These are phyloP conservation scores for Pasiphila rectangulata DNA, from an alignment of 2,888 invertebrate species.

Conservation along the genomic window DNA sequence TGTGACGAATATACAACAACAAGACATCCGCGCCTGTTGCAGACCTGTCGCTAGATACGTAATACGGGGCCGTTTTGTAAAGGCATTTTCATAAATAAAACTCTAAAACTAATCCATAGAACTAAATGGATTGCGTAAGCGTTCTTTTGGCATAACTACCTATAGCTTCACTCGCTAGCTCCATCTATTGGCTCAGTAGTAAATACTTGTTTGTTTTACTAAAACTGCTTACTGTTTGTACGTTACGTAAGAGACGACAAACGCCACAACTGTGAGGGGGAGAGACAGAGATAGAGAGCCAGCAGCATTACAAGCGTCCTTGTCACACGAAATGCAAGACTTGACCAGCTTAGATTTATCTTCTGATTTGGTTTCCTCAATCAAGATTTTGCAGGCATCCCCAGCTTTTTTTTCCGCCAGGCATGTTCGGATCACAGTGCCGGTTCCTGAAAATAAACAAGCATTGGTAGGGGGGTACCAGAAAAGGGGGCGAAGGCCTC, in stretches of 20 bases:
- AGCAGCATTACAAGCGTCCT: slow-evolving; percentile 78
- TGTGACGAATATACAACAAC: too few species aligned
- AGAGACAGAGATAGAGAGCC: slow-evolving; percentile 57
- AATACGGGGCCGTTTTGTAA: too few species aligned
- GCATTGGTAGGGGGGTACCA: too few species aligned
- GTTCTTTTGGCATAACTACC: too few species aligned
- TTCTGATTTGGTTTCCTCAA: slow-evolving; percentile 36
- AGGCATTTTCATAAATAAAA: too few species aligned
- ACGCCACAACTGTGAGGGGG: slow-evolving; percentile 56
- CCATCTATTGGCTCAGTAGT: too few species aligned
- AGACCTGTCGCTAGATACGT: too few species aligned
- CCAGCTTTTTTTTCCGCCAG: slow-evolving; percentile 58
- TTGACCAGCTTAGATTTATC: slow-evolving; percentile 48
- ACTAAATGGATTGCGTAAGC: too few species aligned
- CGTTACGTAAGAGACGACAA: slow-evolving; percentile 56
- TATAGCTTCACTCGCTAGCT: too few species aligned
- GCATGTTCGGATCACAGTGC: slow-evolving; percentile 63
- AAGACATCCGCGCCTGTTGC: too few species aligned
- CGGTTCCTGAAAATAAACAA: slow-evolving; percentile 55
- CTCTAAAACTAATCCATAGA: too few species aligned
- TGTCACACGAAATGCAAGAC: slow-evolving; percentile 70
- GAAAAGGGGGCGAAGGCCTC: too few species aligned
- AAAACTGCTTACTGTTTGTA: slow-evolving; percentile 51
- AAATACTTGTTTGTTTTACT: not conserved
- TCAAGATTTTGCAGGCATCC: slow-evolving; percentile 54